Percentiles rank a stretch among this genome's conserved stretches.
phyloP scores from a whole-genome alignment of 2,797 vertebrate genomes.

The Heterohyrax brucei region DNA sequence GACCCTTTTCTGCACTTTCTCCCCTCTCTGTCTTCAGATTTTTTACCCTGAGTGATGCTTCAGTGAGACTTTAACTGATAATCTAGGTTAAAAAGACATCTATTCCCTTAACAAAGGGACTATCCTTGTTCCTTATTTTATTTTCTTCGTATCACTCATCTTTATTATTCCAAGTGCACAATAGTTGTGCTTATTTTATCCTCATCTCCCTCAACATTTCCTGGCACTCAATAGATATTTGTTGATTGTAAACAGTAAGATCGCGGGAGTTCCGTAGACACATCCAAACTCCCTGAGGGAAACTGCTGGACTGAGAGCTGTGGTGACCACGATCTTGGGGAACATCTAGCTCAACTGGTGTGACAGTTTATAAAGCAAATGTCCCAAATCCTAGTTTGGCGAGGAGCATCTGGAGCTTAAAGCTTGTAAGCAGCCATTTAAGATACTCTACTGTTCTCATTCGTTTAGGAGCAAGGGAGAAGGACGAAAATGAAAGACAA shows the following conservation, averaged over 20 bases:
- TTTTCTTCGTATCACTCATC: neutral
- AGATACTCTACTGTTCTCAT: too few species aligned
- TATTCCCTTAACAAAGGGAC: neutral
- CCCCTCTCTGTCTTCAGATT: neutral
- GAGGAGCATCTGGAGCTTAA: too few species aligned
- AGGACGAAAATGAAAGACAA: too few species aligned
- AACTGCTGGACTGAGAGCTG: too few species aligned
- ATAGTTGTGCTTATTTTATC: neutral
- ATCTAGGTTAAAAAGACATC: neutral
- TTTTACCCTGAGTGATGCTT: constrained; percentile 32
- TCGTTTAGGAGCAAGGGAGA: too few species aligned
- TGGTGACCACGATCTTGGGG: too few species aligned
- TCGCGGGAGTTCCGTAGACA: too few species aligned
- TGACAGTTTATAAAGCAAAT: too few species aligned
- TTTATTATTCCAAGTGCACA: neutral
- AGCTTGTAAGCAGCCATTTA: too few species aligned
- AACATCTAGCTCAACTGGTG: too few species aligned
- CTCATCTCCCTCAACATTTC: neutral
- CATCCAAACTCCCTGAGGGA: too few species aligned
- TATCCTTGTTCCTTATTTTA: neutral
- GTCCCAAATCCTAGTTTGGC: too few species aligned
- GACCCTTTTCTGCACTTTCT: neutral
- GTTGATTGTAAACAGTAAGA: neutral
- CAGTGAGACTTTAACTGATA: neutral
- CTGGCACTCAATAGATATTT: neutral